Base-by-base conservation (phyloP, 2,113 vertebrate species). In the Amblyopsis rosae region DNA sequence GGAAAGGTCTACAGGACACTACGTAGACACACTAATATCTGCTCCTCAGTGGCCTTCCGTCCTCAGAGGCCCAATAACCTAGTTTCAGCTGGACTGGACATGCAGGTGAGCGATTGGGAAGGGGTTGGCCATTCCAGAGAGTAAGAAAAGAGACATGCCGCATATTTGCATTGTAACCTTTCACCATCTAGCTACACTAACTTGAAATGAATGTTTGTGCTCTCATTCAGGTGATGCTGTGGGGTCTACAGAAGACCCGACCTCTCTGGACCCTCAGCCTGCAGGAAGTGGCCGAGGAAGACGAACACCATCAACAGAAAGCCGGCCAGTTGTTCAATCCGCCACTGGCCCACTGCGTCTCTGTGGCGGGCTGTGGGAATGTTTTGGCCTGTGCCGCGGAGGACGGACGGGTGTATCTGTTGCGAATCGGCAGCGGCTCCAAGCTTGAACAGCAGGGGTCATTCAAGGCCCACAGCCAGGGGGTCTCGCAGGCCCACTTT, bases 11-110 rank as follows among this genome's bases (percentile, higher is more conserved):
- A 62, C 85, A 90, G 95, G 68, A 94, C 94, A 46, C 83, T 99
- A 19, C 93, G 92, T 69, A 94, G 92, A 75, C 98, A 99, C 89
- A 93, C 94, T 11, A 99, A 99, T 81, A 99, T 99, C 89, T 99
- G 96, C 86, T 96, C 96, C 3, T 95, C 96, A 1, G 93, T 97
- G 60, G 92, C 89, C 60, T 99, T 99, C 85, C 90, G 96, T 16
- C 96, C 97, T 46, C 94, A 94, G 57, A 89, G 95, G 51, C 95
- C 98, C 57, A 95, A 96, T 35, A 97, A 96, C 84, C 90, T 99
- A 47, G 79, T 99, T 60, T 98, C 98, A 49, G 96, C 94, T 57
- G 98, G 97, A 47, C 91, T 99, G 61, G 98, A 99, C 92, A 98
- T 98, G 96, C 96, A 99, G 96, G 98, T 99, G 48, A 86, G 67